These are phyloP conservation scores for Pseudomyrmex gracilis DNA, from an alignment of 1,140 invertebrate species.

Conservation along the genomic window DNA sequence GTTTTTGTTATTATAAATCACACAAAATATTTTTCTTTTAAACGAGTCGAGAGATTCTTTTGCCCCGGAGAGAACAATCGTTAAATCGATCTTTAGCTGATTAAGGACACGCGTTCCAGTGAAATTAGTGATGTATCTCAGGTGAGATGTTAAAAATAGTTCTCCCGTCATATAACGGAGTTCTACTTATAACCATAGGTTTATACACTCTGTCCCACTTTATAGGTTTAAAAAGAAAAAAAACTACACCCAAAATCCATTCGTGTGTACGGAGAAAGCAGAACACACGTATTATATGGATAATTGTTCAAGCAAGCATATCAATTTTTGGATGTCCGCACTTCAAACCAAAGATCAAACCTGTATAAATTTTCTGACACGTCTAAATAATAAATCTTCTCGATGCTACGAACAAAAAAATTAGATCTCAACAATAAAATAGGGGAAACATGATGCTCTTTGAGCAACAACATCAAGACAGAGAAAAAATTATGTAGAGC, in stretches of 20 bases:
- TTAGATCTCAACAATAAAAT: too few relatives aligned
- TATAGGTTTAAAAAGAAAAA: not conserved
- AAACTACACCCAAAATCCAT: slow-evolving; percentile 12
- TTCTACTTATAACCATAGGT: slow-evolving; percentile 36
- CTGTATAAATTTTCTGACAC: too few relatives aligned
- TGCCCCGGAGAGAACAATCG: not conserved
- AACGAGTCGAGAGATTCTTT: too few relatives aligned
- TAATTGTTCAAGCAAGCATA: not conserved
- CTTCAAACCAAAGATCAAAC: not conserved
- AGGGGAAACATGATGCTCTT: too few relatives aligned
- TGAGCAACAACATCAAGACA: too few relatives aligned
- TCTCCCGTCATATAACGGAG: not conserved
- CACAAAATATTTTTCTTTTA: too few relatives aligned
- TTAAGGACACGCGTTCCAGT: slow-evolving; percentile 36
- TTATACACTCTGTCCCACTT: slow-evolving; percentile 17
- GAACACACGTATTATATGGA: not conserved
- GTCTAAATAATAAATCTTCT: too few relatives aligned
- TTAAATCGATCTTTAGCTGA: slow-evolving; percentile 12
- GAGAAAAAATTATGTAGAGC: too few relatives aligned
- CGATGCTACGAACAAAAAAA: not conserved
- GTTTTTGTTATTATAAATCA: too few relatives aligned
- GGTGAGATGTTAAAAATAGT: slow-evolving; percentile 44
- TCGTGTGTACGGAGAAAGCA: not conserved
- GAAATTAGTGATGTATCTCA: slow-evolving; percentile 50
- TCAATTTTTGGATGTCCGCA: not conserved